These are phyloP conservation scores for Drosophila sp. DNA, from an alignment of 1,140 invertebrate genomes.

Conservation along the genomic window DNA sequence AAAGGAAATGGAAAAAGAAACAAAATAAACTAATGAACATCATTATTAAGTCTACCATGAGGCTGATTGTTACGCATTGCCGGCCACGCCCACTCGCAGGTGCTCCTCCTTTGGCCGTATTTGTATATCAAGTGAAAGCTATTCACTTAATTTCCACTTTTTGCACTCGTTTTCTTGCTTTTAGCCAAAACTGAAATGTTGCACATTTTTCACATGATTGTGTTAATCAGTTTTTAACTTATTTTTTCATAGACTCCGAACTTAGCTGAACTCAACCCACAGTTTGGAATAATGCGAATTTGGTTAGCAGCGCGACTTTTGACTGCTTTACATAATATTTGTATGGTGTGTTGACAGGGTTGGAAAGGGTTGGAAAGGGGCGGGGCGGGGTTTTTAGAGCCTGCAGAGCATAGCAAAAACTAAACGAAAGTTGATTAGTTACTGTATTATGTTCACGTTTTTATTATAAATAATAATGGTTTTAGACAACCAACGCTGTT, in stretches of 20 bases:
- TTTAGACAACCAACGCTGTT: neutral
- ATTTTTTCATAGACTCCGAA: conserved; percentile 23
- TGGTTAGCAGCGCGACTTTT: conserved; percentile 42
- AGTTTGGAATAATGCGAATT: conserved; percentile 58
- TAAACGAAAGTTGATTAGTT: conserved; percentile 39
- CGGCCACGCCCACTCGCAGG: conserved; percentile 52
- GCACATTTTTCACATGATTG: conserved; percentile 78
- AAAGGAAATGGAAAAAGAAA: conserved; percentile 21
- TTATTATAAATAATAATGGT: conserved; percentile 9
- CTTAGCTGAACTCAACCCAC: neutral
- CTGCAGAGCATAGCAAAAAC: conserved; percentile 37
- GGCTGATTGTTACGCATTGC: conserved; percentile 61
- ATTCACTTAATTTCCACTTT: conserved; percentile 70
- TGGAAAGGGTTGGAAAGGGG: conserved; percentile 9
- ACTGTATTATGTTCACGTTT: conserved; percentile 10
- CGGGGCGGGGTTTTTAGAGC: conserved; percentile 35
- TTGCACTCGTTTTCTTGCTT: conserved; percentile 58
- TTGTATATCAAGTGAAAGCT: conserved; percentile 76
- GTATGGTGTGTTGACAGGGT: neutral
- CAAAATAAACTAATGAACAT: conserved; percentile 50
- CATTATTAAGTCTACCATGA: conserved; percentile 33
- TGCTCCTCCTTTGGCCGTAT: conserved; percentile 51
- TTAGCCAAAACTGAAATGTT: conserved; percentile 55
- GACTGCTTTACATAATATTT: conserved; percentile 62
- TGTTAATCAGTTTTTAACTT: conserved; percentile 65